Evolutionary conservation across 2,797 vertebrate species (phyloP), one percentile per base, ranked within the genome.

Genomic region (Diceros bicornis): DNA sequence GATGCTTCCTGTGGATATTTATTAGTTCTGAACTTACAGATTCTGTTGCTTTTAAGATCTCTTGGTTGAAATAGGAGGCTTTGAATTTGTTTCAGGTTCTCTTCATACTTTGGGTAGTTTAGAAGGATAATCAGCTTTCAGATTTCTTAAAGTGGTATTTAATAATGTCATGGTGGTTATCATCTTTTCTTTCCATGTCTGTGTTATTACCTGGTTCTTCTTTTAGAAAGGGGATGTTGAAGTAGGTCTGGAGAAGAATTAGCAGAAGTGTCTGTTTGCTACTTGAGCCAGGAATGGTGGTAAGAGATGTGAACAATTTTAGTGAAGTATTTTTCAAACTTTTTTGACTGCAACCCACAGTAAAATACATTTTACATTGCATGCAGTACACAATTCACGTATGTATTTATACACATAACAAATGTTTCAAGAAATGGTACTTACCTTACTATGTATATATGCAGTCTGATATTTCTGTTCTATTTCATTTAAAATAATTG

Each of bases 401-500:
- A 25, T 75, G 2, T 79, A 16, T 68, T 41, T 90, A 52, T 61
- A 23, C 77, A 71, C 8, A 29, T 71, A 89, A 72, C 29, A 91
- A 23, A 69, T 83, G 32, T 82, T 92, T 85, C 11, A 82, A 59
- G 64, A 66, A 89, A 69, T 1, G 71, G 8, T 96, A 27, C 12
- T 83, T 86, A 32, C 4, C 23, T 74, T 88, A 23, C 47, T 84
- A 6, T 83, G 16, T 84, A 16, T 75, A 61, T 20, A 78, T 79
- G 4, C 6, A 59, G 37, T 74, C 11, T 87, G 41, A 14, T 96
- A 47, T 72, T 95, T 94, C 41, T 94, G 1, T 91, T 71, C 12
- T 69, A 62, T 78, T 97, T 94, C 13, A 52, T 81, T 97, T 93
- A 81, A 93, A 74, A 72, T 93, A 93, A 82, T 93, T 93, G 29